Percentiles rank a stretch among this genome's conserved stretches.
phyloP scores from a whole-genome alignment of 2,888 invertebrate species.

The Lobophora halterata region DNA sequence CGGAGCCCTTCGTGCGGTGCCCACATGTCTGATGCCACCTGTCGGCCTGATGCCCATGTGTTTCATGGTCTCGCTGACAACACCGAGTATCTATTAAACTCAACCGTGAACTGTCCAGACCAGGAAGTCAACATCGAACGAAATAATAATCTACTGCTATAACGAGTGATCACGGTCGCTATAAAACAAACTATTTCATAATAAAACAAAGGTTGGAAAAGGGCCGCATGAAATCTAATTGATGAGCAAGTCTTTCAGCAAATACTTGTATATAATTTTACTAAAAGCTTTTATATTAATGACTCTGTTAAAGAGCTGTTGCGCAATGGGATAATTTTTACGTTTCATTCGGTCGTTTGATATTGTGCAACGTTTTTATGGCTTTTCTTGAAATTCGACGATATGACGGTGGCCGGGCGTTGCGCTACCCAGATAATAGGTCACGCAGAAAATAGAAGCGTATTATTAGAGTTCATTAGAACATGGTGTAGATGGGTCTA shows the following conservation, averaged over 20 bases:
- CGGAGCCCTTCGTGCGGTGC: slow-evolving; percentile 59
- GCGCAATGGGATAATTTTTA: slow-evolving; percentile 48
- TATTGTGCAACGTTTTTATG: slow-evolving; percentile 65
- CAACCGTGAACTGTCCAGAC: slow-evolving; percentile 58
- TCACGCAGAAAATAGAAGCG: slow-evolving; percentile 64
- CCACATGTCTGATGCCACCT: slow-evolving; percentile 69
- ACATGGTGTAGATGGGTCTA: slow-evolving; percentile 52
- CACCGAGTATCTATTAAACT: slow-evolving; percentile 32
- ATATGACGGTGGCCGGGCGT: slow-evolving; percentile 42
- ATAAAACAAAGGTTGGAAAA: slow-evolving; percentile 36
- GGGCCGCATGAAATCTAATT: slow-evolving; percentile 37
- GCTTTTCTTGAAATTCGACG: slow-evolving; percentile 55
- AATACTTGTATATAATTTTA: slow-evolving; percentile 47
- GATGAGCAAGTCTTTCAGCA: slow-evolving; percentile 39
- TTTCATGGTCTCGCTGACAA: slow-evolving; percentile 38
- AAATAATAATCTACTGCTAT: slow-evolving; percentile 27
- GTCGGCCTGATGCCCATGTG: slow-evolving; percentile 56
- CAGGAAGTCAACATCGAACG: slow-evolving; percentile 43
- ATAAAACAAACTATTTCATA: slow-evolving; percentile 37
- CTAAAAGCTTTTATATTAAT: slow-evolving; percentile 58
- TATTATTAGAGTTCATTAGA: slow-evolving; percentile 66
- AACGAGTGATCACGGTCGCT: slow-evolving; percentile 26
- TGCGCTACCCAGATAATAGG: slow-evolving; percentile 60
- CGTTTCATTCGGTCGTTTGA: slow-evolving; percentile 44
- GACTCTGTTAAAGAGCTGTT: slow-evolving; percentile 43